Evolutionary conservation across 1,140 invertebrate species (phyloP).

Genomic region (Eufriesea mexicana): DNA sequence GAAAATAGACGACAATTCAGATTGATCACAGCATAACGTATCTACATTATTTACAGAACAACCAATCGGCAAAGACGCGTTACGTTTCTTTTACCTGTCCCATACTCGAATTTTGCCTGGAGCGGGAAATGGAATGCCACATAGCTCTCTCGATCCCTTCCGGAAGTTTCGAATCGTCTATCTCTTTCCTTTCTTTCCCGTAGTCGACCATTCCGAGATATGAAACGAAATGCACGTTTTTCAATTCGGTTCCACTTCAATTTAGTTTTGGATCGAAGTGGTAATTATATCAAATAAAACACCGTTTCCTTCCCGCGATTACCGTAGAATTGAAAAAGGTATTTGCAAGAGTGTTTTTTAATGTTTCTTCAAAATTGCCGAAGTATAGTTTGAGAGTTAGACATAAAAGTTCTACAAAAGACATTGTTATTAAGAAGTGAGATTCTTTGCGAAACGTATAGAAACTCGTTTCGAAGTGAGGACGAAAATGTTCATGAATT

Average conservation of each 20-base stretch:
- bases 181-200: background rate
- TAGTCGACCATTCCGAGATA: too few relatives aligned
- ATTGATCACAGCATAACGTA: constrained; percentile 67
- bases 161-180: background rate
- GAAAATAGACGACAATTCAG: constrained; percentile 55
- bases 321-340: background rate
- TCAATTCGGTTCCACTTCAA: too few relatives aligned
- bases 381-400: background rate
- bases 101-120: background rate
- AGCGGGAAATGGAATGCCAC: background rate
- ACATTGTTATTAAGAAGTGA: too few relatives aligned
- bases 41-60: constrained; percentile 71
- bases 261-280: too few relatives aligned
- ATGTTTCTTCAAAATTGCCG: background rate
- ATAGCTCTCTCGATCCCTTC: background rate
- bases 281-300: too few relatives aligned
- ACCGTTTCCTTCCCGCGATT: background rate
- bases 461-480: background rate
- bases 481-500: background rate
- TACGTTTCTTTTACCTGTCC: constrained; percentile 40
- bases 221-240: too few relatives aligned
- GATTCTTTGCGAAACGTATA: background rate
- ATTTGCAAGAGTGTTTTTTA: background rate
- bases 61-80: constrained; percentile 63
- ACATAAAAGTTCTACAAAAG: too few relatives aligned